phyloP scores from a whole-genome alignment of 2,888 invertebrate species.

The Papilio protenor region DNA sequence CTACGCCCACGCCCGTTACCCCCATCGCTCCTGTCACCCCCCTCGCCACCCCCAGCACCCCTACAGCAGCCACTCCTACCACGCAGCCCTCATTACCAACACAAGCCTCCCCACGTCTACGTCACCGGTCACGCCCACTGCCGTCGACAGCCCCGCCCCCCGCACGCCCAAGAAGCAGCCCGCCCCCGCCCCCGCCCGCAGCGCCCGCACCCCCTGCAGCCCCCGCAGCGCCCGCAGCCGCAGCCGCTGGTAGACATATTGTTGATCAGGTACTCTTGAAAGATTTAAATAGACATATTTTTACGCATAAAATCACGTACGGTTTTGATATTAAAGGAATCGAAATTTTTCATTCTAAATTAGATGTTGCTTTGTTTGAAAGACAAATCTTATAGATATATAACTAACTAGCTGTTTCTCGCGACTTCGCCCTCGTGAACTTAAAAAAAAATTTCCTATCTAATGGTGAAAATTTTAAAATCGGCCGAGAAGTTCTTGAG shows the following conservation, averaged over 20 bases:
- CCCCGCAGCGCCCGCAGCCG: constrained; percentile 64
- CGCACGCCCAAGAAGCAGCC: constrained; percentile 67
- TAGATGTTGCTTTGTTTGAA: too few species aligned
- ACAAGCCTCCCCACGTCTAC: background rate
- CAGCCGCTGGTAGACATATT: constrained; percentile 62
- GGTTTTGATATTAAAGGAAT: too few species aligned
- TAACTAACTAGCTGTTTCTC: too few species aligned
- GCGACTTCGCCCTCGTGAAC: too few species aligned
- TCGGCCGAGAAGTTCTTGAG: too few species aligned
- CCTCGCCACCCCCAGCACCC: background rate
- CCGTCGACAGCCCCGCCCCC: constrained; percentile 45
- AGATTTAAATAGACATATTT: too few species aligned
- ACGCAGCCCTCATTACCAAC: constrained; percentile 19
- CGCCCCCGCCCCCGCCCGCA: constrained; percentile 87
- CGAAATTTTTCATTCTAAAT: too few species aligned
- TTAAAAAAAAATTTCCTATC: too few species aligned
- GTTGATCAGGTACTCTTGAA: constrained; percentile 66
- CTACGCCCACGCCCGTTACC: background rate
- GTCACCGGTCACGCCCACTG: constrained; percentile 52
- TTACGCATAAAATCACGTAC: too few species aligned
- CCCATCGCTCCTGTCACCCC: constrained; percentile 17
- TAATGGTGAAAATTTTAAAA: too few species aligned
- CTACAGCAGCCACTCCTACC: constrained; percentile 6
- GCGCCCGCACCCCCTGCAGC: constrained; percentile 47
- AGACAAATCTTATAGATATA: too few species aligned